phyloP scores from a whole-genome alignment of 2,113 vertebrate genomes.

The Leptobrachium ailaonicum region DNA sequence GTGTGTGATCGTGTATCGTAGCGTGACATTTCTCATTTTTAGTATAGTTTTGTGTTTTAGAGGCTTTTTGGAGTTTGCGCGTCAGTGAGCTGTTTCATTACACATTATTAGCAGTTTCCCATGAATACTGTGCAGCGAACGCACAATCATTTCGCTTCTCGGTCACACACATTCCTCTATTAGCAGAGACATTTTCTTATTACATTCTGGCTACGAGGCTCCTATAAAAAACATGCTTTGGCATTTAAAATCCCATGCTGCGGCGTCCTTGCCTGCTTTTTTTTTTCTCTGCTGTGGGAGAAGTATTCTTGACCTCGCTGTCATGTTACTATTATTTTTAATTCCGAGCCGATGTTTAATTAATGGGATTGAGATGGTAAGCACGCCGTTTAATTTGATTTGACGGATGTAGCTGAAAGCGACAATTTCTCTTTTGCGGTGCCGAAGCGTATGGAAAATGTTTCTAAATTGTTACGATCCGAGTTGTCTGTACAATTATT shows the following conservation, averaged over 20 bases:
- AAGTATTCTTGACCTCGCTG: constrained; percentile 16
- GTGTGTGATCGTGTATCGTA: no score
- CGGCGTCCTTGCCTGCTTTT: background rate
- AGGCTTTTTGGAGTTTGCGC: no score
- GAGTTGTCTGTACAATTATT: constrained; percentile 16
- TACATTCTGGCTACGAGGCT: background rate
- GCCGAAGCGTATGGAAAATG: constrained; percentile 8
- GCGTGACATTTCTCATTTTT: no score
- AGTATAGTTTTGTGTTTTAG: no score
- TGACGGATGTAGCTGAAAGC: background rate
- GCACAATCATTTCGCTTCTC: no score
- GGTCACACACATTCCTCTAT: no score
- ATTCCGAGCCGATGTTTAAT: constrained; percentile 16
- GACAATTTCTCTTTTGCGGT: background rate
- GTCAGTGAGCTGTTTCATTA: no score
- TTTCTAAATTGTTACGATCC: constrained; percentile 2
- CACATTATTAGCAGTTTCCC: no score
- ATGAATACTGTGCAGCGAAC: no score
- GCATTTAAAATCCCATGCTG: background rate
- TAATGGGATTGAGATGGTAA: constrained; percentile 29
- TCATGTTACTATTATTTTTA: constrained; percentile 17
- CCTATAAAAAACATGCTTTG: background rate
- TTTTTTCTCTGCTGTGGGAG: background rate
- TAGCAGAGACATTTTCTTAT: no score
- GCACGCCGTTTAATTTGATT: background rate